Evolutionary conservation across 2,888 invertebrate genomes (phyloP).

Genomic region (Stenurella melanura): DNA sequence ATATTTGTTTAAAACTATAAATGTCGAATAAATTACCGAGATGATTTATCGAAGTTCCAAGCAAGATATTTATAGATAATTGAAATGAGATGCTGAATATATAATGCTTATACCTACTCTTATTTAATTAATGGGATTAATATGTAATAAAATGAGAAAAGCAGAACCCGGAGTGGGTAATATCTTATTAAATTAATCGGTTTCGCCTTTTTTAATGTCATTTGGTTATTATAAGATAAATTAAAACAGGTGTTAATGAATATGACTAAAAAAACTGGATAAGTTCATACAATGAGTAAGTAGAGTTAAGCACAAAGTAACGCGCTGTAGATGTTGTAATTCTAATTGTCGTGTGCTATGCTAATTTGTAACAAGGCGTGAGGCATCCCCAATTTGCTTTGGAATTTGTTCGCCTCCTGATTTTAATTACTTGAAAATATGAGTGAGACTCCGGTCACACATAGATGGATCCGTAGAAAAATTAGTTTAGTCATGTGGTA

Average conservation of each 20-base stretch:
- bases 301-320: background rate
- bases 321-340: background rate
- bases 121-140: slow-evolving; percentile 31
- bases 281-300: background rate
- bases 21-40: slow-evolving; percentile 28
- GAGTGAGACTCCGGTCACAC: too few species aligned
- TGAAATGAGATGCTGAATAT: slow-evolving; percentile 32
- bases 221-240: background rate
- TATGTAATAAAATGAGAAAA: slow-evolving; percentile 26
- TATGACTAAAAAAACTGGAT: background rate
- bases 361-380: background rate
- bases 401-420: too few species aligned
- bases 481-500: too few species aligned
- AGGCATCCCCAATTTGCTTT: background rate
- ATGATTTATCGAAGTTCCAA: slow-evolving; percentile 22
- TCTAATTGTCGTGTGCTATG: background rate
- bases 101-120: slow-evolving; percentile 33
- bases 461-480: too few species aligned
- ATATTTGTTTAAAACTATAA: slow-evolving; percentile 12
- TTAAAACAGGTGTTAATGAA: slow-evolving; percentile 10
- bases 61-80: slow-evolving; percentile 23
- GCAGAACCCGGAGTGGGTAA: background rate
- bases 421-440: too few species aligned
- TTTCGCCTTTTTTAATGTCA: slow-evolving; percentile 4
- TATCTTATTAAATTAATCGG: slow-evolving; percentile 20